phyloP scores from a whole-genome alignment of 2,888 invertebrate genomes.

The Nasonovia ribisnigri region DNA sequence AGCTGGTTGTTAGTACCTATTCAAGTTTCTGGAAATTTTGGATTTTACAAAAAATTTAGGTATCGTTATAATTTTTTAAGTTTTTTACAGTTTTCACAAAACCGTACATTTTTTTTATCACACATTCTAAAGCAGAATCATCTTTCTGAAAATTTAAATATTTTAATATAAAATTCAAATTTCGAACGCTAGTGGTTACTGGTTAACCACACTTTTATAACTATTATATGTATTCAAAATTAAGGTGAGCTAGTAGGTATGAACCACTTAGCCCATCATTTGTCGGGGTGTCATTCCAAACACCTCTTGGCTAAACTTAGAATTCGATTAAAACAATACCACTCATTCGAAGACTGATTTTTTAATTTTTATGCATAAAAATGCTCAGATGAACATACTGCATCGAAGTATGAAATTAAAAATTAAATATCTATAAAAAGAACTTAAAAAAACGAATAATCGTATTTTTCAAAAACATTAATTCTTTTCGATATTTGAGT shows the following conservation, averaged over 20 bases:
- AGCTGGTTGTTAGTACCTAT: not conserved
- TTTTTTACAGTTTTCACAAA: not conserved
- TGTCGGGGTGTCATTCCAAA: not conserved
- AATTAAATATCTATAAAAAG: too few relatives aligned
- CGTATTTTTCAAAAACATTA: too few relatives aligned
- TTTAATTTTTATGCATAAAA: too few relatives aligned
- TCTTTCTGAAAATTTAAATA: not conserved
- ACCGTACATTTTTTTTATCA: not conserved
- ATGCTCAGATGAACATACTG: too few relatives aligned
- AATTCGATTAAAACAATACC: not conserved
- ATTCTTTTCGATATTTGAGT: too few relatives aligned
- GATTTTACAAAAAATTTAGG: not conserved
- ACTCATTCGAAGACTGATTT: too few relatives aligned
- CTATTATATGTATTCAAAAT: not conserved
- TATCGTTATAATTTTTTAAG: not conserved
- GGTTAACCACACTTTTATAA: not conserved
- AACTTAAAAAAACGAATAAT: too few relatives aligned
- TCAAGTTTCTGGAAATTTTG: not conserved
- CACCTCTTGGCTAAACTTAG: not conserved
- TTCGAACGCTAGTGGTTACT: not conserved
- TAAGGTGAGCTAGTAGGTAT: not conserved
- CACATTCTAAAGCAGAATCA: not conserved
- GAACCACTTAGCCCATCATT: not conserved
- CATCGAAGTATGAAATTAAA: too few relatives aligned
- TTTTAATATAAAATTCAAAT: not conserved